Conservation (phyloP, 1,140 invertebrate genomes). For the Caenorhabditis briggsae region DNA sequence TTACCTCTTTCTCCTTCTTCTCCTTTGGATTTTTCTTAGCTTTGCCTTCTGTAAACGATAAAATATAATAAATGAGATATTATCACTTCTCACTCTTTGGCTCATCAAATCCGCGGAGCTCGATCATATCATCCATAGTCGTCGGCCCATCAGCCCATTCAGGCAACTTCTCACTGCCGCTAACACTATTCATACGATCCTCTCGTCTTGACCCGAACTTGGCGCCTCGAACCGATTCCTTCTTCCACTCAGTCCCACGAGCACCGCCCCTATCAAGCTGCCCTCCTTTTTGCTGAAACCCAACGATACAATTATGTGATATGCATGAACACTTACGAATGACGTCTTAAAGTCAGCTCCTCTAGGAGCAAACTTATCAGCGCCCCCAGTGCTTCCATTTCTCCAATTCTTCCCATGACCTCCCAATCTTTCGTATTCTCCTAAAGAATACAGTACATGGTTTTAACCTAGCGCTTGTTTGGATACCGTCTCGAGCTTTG, state of each 20-base stretch:
- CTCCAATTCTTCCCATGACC: conserved; percentile 51
- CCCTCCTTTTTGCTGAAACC: conserved; percentile 61
- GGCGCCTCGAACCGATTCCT: conserved; percentile 14
- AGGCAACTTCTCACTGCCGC: conserved; percentile 65
- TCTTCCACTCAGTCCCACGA: conserved; percentile 29
- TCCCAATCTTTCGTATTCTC: conserved; percentile 48
- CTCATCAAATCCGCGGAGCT: conserved; percentile 69
- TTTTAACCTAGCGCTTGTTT: neutral
- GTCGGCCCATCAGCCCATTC: conserved; percentile 71
- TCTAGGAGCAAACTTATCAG: conserved; percentile 62
- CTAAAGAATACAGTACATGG: neutral
- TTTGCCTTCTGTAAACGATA: conserved; percentile 52
- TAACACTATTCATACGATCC: conserved; percentile 50
- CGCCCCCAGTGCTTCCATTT: conserved; percentile 39
- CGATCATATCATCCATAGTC: conserved; percentile 68
- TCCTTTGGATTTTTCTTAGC: conserved; percentile 42
- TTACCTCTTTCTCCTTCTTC: conserved; percentile 34
- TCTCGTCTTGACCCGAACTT: conserved; percentile 23
- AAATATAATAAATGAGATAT: neutral
- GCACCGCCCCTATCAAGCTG: neutral
- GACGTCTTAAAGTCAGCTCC: conserved; percentile 64
- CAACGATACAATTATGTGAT: neutral
- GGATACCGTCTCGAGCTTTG: conserved; percentile 43
- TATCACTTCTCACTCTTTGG: conserved; percentile 17
- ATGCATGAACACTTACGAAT: conserved; percentile 55